A percentile compares a stretch with the other conserved stretches of the same genome.
phyloP scores from a whole-genome alignment of 2,113 vertebrate genomes.

The Puntigrus tetrazona region DNA sequence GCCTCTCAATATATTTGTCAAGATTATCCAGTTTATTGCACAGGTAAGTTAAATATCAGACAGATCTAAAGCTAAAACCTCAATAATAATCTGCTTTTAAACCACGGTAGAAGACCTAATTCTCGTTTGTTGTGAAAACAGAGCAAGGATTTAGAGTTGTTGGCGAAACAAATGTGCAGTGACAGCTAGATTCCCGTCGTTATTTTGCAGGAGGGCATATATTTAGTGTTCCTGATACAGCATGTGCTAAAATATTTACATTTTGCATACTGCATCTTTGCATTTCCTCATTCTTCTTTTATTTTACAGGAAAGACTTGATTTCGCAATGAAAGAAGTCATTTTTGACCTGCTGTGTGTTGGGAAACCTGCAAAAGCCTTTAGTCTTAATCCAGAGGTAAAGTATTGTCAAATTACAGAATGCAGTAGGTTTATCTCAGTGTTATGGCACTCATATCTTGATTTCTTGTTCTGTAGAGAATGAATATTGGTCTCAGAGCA shows the following conservation, averaged over 20 bases:
- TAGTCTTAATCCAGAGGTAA: conserved; percentile 98
- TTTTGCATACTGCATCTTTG: neutral
- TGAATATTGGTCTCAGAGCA: conserved; percentile 96
- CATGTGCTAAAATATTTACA: neutral
- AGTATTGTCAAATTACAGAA: neutral
- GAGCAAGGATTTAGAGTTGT: neutral
- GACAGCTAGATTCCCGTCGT: neutral
- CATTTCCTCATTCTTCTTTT: neutral
- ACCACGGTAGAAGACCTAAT: neutral
- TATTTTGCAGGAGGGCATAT: neutral
- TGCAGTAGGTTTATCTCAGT: neutral
- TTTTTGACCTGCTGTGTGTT: conserved; percentile 96
- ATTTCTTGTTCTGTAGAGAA: conserved; percentile 78
- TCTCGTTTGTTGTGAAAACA: conserved; percentile 24
- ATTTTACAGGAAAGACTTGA: conserved; percentile 89
- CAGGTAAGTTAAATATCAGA: conserved; percentile 79
- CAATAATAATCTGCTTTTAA: neutral
- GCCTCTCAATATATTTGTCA: conserved; percentile 98
- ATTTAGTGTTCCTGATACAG: neutral
- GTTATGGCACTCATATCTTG: neutral
- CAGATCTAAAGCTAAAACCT: neutral
- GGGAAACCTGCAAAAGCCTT: conserved; percentile 98
- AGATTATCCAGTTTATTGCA: conserved; percentile 99
- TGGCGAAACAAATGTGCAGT: neutral
- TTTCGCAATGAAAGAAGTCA: conserved; percentile 99